Base-by-base conservation (phyloP, 2,113 vertebrate genomes). In the Athene noctua region DNA sequence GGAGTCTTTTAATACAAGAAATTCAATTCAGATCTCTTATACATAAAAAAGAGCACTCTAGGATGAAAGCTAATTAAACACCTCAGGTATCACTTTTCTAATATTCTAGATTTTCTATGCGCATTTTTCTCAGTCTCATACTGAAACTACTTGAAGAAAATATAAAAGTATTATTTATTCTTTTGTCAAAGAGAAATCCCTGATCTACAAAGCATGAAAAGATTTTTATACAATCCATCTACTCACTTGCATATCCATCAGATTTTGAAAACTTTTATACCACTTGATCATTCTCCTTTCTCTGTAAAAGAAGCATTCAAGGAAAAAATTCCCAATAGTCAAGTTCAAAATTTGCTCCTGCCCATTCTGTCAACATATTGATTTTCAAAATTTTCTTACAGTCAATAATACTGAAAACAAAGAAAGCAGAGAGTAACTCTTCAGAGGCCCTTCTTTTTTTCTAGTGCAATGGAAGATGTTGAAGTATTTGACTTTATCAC, bases 31-130 rank as follows among this genome's bases (percentile, higher is more conserved):
- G 42, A 89, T 86, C 27, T 93, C 46, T 62, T 65, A 15, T 19
- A 54, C 38, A 84, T 91, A 86, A 91, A 82, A 80, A 94, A 88
- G 59, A 90, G 2, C 54, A 27, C 34, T 91, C 34, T 72, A 93
- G 57, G 70, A 79, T 82, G 62, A 72, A 88, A 71, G 74, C 59
- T 85, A 91, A 96, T 96, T 95, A 94, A 96, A 94, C 20, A 81
- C 59, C n/a, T 96, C 38, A 49, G 61, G 44, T 81, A 79, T 63
- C 47, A 63, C 19, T 85, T 93, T 87, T 85, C 73, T 83, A 92
- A 74, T 72, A 70, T 74, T 90, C 46, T 44, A 19, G 4, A 26
- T 90, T 94, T 96, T 92, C 68, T 68, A 36, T 29, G 47, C 6
- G 0, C 84, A 88, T 83, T 82, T 91, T 94, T 74, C 51, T 74